phyloP scores from a whole-genome alignment of 2,797 vertebrate species.

The Enteromius trimaculatus region DNA sequence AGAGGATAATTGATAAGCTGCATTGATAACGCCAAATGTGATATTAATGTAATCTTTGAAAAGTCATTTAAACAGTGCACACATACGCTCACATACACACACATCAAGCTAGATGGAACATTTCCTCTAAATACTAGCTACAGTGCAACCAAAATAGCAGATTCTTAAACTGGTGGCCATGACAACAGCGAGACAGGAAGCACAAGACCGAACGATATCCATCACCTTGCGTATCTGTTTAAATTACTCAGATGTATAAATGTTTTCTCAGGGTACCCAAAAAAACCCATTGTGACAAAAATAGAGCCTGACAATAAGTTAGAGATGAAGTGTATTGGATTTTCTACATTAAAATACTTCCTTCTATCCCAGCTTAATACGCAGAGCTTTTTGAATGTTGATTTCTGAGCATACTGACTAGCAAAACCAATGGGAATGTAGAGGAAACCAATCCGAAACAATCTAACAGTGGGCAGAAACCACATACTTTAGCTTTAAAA shows the following conservation, averaged over 20 bases:
- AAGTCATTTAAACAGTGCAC: conserved; percentile 4
- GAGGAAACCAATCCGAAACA: not conserved
- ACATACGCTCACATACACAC: not conserved
- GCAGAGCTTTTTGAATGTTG: not conserved
- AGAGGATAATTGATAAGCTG: not conserved
- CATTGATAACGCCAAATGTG: conserved; percentile 7
- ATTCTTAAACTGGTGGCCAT: conserved; percentile 32
- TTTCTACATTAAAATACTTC: not conserved
- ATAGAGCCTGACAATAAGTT: not conserved
- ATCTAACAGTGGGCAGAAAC: not conserved
- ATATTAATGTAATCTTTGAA: conserved; percentile 8
- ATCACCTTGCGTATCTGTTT: conserved; percentile 1
- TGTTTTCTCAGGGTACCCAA: not conserved
- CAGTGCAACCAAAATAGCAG: conserved; percentile 2
- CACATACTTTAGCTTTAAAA: not conserved
- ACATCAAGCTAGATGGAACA: not conserved
- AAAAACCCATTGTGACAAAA: not conserved
- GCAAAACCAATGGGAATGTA: not conserved
- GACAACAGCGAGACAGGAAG: conserved; percentile 29
- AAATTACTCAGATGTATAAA: conserved; percentile 3
- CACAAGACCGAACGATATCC: not conserved
- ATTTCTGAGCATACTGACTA: not conserved
- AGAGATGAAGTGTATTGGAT: not conserved
- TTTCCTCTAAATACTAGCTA: not conserved
- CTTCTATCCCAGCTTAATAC: not conserved